phyloP scores from a whole-genome alignment of 2,888 invertebrate species.

The Aphidoletes aphidimyza region DNA sequence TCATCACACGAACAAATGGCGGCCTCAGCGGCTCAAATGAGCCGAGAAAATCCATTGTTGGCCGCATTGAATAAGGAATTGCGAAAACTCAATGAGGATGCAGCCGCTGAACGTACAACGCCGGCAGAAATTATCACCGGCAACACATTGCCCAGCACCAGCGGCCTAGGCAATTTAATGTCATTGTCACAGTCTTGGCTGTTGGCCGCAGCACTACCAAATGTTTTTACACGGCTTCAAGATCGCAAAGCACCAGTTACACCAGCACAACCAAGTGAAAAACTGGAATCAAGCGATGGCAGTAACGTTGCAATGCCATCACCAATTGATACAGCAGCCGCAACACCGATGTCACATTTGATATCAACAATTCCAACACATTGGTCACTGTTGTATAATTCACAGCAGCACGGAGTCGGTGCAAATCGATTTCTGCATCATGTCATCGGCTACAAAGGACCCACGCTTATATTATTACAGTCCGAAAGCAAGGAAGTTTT shows the following conservation, averaged over 20 bases:
- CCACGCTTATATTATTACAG: constrained; percentile 73
- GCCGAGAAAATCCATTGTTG: constrained; percentile 29
- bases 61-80: background rate
- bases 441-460: constrained; percentile 75
- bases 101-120: background rate
- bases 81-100: constrained; percentile 59
- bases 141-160: constrained; percentile 59
- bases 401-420: constrained; percentile 86
- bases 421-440: constrained; percentile 89
- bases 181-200: constrained; percentile 78
- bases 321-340: constrained; percentile 61
- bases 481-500: constrained; percentile 74
- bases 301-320: constrained; percentile 55
- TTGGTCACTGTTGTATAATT: constrained; percentile 87
- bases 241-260: constrained; percentile 65
- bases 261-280: background rate
- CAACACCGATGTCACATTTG: constrained; percentile 73
- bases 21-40: constrained; percentile 58
- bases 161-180: constrained; percentile 64
- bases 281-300: background rate
- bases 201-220: constrained; percentile 74
- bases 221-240: constrained; percentile 64
- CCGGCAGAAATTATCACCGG: constrained; percentile 16
- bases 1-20: background rate
- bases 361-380: constrained; percentile 78